Base-by-base conservation (phyloP, 2,113 vertebrate genomes). In the Cheilinus undulatus region DNA sequence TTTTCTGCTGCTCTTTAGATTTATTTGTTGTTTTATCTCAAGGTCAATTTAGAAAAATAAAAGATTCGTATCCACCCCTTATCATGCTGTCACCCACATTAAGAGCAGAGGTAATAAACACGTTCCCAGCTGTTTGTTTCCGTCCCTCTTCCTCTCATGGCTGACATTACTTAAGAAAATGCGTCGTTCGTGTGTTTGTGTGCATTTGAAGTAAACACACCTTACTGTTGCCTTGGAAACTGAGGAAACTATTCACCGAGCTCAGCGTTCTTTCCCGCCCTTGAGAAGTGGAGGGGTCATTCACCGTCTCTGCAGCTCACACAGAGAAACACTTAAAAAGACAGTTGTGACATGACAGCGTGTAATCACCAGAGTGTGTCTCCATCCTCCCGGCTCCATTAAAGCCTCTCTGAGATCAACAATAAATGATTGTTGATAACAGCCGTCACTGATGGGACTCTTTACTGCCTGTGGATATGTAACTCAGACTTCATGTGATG, bases 221-320 rank as follows among this genome's bases (percentile, higher is more conserved):
- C 59, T 73, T 72, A 43, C 19, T 0, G 84, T 86, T 86, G 69
- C 80, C 80, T 42, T 80, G 84, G 84, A 83, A 86, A 83, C 83
- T 51, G 58, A 11, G 52, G 20, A 63, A 73, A 62, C 22, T 65
- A 49, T 49, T 66, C 46, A 22, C 17, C 11, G 20, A 46, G 48
- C 20, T 52, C 2, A 0, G 36, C 15, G 48, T 76, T 56, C 23
- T 42, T 49, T 58, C 40, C 65, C 9, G 14, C 14, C 48, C 38
- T 75, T 51, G 46, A 61, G 60, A 63, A 61, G 36, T 50, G 60
- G 58, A 49, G 30, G 48, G 65, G 78, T 80, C 76, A 79, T 71
- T 69, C 50, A 50, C 61, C 68, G 46, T 50, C 43, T 30, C 10
- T 20, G 32, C 42, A 30, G 56, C 34, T 59, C 52, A 57, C 59